Evolutionary conservation across 2,888 invertebrate species (phyloP).

Genomic region (Phalera bucephala): DNA sequence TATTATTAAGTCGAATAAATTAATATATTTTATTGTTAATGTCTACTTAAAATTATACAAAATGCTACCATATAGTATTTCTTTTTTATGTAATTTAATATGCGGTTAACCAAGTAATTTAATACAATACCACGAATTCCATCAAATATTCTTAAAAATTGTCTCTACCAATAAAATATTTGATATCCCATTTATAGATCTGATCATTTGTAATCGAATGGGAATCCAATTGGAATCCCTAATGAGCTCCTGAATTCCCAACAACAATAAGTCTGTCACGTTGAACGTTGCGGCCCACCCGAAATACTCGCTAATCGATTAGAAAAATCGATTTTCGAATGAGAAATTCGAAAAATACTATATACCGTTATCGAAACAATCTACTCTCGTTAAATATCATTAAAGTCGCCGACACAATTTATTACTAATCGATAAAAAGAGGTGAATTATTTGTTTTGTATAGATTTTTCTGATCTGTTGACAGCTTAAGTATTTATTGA

Average conservation of each 20-base stretch:
- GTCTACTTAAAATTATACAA: background rate
- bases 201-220: constrained; percentile 20
- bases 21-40: background rate
- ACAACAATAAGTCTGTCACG: constrained; percentile 45
- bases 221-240: constrained; percentile 49
- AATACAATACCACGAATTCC: constrained; percentile 15
- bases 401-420: constrained; percentile 64
- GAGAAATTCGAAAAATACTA: constrained; percentile 46
- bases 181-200: constrained; percentile 39
- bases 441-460: constrained; percentile 56
- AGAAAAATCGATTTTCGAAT: constrained; percentile 57
- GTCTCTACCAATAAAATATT: constrained; percentile 43
- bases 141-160: constrained; percentile 23
- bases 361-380: constrained; percentile 50
- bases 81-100: background rate
- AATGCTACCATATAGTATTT: background rate
- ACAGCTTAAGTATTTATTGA: constrained; percentile 22
- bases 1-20: too few relatives aligned
- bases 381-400: constrained; percentile 65
- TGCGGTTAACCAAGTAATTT: constrained; percentile 20
- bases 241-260: constrained; percentile 36
- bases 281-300: constrained; percentile 41
- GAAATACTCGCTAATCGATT: constrained; percentile 61
- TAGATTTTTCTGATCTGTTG: constrained; percentile 31
- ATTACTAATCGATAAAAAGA: constrained; percentile 56